phyloP scores from a whole-genome alignment of 2,797 vertebrate species.

The Sebastes flavidus region DNA sequence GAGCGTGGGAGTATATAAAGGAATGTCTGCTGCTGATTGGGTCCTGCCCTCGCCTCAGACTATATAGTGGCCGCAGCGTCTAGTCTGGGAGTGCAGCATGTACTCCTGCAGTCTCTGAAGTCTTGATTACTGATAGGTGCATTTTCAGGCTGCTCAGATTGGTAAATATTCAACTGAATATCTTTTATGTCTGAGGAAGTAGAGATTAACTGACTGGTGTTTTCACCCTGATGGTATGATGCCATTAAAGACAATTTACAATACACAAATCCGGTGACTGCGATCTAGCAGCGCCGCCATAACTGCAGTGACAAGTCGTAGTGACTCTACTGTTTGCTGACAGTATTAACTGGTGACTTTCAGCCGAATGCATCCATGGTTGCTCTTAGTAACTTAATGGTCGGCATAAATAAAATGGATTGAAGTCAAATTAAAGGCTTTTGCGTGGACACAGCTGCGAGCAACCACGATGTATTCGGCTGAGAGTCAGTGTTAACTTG shows the following conservation, averaged over 20 bases:
- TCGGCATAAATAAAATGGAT: too few relatives aligned
- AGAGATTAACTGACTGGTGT: background rate
- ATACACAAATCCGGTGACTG: too few relatives aligned
- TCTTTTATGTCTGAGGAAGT: background rate
- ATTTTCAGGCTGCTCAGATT: background rate
- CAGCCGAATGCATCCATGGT: too few relatives aligned
- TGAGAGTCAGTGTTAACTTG: too few relatives aligned
- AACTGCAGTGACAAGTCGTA: too few relatives aligned
- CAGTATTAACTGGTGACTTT: too few relatives aligned
- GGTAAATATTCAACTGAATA: background rate
- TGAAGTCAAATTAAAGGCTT: too few relatives aligned
- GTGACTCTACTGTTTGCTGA: too few relatives aligned
- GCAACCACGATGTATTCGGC: too few relatives aligned
- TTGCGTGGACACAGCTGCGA: too few relatives aligned
- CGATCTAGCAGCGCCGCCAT: too few relatives aligned
- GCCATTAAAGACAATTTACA: background rate
- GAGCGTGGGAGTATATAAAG: constrained; percentile 17
- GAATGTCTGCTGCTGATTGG: constrained; percentile 12
- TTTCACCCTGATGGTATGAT: background rate
- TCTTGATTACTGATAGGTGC: background rate
- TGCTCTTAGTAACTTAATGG: too few relatives aligned
- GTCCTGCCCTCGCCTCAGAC: background rate
- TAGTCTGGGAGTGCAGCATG: background rate
- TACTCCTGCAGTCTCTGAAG: background rate
- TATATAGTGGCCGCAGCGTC: background rate